Evolutionary conservation across 2,888 invertebrate genomes (phyloP), one percentile per base, ranked within the genome.

Genomic region (Agapostemon virescens): DNA sequence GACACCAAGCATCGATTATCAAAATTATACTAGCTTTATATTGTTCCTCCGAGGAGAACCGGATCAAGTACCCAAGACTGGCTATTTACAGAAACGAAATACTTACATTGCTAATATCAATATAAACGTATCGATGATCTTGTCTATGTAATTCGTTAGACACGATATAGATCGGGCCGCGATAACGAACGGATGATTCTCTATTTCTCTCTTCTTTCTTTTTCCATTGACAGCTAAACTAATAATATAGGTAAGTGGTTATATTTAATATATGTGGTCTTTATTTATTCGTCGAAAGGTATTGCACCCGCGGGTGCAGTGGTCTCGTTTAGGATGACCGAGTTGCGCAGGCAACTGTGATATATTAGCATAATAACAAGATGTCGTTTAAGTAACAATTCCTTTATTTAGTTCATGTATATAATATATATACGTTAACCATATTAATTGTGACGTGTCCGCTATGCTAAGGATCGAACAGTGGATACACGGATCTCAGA

Each of bases 261-360:
- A 80, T 78, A 84, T 85, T 85, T 87, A 87, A 87, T 87, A 87
- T 87, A 85, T 85, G 76, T 83, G 70, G 73, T 81, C 69, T 75
- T 49, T 85, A 85, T 85, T 87, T 87, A 86, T 86, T 84, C 84
- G 74, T 71, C 72, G 69, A 82, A 49, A 78, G 77, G 69, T 84
- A 77, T 64, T 83, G 45, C 78, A 64, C 30, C 30, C 49, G 64
- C 58, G 42, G 70, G 77, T 72, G 74, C 83, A 84, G 77, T 86
- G 71, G 69, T 85, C 79, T 84, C 79, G 79, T 81, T 61, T 81
- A 87, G 76, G 79, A 83, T 84, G 86, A 83, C 79, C 73, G 75
- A 84, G 88, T 89, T 89, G 87, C 87, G 86, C 84, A 88, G 85
- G 88, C 90, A 91, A 90, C 90, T 90, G 91, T 91, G 91, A 91